Percentiles rank a stretch among this genome's conserved stretches.
phyloP scores from a whole-genome alignment of 2,113 vertebrate genomes.

The Lichenostomus cassidix region DNA sequence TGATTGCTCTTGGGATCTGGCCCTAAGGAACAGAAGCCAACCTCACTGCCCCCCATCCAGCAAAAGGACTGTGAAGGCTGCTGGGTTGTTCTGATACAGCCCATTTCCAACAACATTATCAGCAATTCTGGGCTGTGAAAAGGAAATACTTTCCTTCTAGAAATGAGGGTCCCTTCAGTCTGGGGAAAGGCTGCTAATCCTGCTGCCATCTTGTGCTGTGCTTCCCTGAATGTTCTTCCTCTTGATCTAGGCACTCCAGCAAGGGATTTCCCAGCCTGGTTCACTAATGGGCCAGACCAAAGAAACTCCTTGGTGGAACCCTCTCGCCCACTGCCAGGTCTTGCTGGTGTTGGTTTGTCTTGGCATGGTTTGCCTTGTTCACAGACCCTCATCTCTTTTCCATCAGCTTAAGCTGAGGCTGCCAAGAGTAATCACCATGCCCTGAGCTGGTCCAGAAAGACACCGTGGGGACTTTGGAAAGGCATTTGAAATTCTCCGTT shows the following conservation, averaged over 20 bases:
- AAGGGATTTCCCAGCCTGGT: neutral
- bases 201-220: neutral
- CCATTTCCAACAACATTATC: neutral
- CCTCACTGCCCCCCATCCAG: neutral
- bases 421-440: neutral
- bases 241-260: neutral
- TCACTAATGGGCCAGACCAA: neutral
- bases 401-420: neutral
- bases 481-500: neutral
- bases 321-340: neutral
- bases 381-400: rapidly evolving
- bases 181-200: neutral
- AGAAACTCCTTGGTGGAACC: neutral
- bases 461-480: neutral
- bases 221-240: neutral
- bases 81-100: neutral
- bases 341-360: neutral
- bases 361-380: neutral
- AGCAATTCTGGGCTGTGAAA: neutral
- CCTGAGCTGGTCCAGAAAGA: neutral
- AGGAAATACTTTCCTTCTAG: neutral
- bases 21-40: neutral
- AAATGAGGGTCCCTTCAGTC: neutral
- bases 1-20: neutral
- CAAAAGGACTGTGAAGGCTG: neutral